Conservation (phyloP, 1,140 invertebrate genomes). For the Euglossa dilemma region DNA sequence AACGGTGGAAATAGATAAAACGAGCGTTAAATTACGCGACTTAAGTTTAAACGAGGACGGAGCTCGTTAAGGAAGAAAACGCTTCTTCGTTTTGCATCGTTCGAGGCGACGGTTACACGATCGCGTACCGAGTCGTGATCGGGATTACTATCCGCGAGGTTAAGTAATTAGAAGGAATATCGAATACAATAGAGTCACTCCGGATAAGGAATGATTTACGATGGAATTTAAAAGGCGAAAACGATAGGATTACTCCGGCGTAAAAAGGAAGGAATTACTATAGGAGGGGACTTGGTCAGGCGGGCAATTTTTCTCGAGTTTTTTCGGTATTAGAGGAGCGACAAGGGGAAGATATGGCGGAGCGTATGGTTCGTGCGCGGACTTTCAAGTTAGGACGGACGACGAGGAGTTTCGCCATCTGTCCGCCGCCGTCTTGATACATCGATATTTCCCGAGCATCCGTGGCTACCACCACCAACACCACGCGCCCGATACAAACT, state of each 20-base stretch:
- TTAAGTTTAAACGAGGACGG: neutral
- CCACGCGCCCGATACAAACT: neutral
- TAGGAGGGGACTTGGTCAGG: neutral
- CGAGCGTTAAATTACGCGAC: neutral
- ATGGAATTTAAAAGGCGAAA: neutral
- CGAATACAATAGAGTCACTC: no score
- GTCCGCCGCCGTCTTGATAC: neutral
- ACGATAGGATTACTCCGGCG: neutral
- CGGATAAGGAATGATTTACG: conserved; percentile 5
- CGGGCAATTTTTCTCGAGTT: conserved; percentile 4
- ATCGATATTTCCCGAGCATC: conserved; percentile 28
- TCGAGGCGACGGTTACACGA: neutral
- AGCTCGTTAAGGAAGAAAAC: neutral
- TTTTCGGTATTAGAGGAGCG: neutral
- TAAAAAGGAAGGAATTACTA: neutral
- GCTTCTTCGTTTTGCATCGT: neutral
- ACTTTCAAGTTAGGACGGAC: neutral
- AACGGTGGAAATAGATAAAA: no score
- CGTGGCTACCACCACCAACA: neutral
- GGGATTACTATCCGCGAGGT: neutral
- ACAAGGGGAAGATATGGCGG: neutral
- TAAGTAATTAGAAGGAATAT: neutral
- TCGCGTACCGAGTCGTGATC: neutral
- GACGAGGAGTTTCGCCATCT: neutral
- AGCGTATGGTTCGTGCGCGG: neutral